phyloP scores from a whole-genome alignment of 2,888 invertebrate species.

The Nasonovia ribisnigri region DNA sequence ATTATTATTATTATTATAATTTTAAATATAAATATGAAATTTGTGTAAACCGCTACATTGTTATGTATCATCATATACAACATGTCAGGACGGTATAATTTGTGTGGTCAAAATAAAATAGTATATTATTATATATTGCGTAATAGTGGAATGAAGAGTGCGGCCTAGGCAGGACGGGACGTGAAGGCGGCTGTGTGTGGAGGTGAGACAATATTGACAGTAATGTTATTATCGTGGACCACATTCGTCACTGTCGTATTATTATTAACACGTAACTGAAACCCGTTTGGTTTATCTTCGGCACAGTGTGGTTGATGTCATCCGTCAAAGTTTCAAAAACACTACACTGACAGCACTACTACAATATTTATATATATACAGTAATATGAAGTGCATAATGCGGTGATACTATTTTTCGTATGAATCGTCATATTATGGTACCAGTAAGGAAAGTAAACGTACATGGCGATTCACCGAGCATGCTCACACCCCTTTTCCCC shows the following conservation, averaged over 20 bases:
- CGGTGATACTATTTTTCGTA: not conserved
- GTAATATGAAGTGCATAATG: not conserved
- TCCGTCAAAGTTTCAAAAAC: not conserved
- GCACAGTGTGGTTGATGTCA: not conserved
- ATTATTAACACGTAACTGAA: not conserved
- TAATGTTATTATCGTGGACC: slow-evolving; percentile 19
- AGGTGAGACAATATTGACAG: not conserved
- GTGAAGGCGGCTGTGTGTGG: not conserved
- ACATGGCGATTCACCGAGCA: not conserved
- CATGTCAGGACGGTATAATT: not conserved
- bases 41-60: not conserved
- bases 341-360: not conserved
- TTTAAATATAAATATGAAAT: not conserved
- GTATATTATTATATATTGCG: not conserved
- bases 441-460: not conserved
- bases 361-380: not conserved
- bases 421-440: not conserved
- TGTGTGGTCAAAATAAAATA: not conserved
- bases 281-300: slow-evolving; percentile 11
- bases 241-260: slow-evolving; percentile 21
- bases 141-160: not conserved
- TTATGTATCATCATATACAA: not conserved
- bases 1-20: not conserved
- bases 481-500: not conserved
- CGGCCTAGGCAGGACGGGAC: not conserved